Conservation (phyloP, 2,797 vertebrate species). For the Neosalanx taihuensis region DNA sequence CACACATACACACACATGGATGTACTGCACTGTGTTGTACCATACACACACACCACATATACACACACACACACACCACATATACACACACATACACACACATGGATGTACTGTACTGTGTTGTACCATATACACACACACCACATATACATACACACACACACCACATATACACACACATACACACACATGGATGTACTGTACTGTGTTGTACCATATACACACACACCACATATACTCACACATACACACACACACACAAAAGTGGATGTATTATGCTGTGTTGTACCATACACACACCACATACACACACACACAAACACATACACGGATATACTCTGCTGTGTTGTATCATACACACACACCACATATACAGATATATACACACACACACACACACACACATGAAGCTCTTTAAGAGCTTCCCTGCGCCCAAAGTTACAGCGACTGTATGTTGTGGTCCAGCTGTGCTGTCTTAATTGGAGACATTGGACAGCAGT, state of each 20-base stretch:
- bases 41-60: constrained; percentile 4
- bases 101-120: no score
- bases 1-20: no score
- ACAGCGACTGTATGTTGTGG: constrained; percentile 26
- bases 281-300: not conserved
- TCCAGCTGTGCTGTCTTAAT: constrained; percentile 5
- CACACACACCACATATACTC: constrained; percentile 32
- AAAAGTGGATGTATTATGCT: no score
- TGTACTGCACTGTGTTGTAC: constrained; percentile 30
- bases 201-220: not conserved
- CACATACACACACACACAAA: constrained; percentile 19
- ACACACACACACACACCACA: no score
- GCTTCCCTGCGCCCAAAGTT: constrained; percentile 20
- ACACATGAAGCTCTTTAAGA: constrained; percentile 15
- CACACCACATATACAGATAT: no score
- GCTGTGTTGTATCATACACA: not conserved
- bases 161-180: no score
- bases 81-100: no score
- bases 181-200: constrained; percentile 35
- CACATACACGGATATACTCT: constrained; percentile 28
- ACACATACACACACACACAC: not conserved
- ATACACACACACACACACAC: not conserved
- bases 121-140: no score
- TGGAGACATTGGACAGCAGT: constrained; percentile 14
- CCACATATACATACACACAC: no score